These are phyloP conservation scores for Dendrolimus pini DNA, from an alignment of 2,888 invertebrate genomes.

Conservation along the genomic window DNA sequence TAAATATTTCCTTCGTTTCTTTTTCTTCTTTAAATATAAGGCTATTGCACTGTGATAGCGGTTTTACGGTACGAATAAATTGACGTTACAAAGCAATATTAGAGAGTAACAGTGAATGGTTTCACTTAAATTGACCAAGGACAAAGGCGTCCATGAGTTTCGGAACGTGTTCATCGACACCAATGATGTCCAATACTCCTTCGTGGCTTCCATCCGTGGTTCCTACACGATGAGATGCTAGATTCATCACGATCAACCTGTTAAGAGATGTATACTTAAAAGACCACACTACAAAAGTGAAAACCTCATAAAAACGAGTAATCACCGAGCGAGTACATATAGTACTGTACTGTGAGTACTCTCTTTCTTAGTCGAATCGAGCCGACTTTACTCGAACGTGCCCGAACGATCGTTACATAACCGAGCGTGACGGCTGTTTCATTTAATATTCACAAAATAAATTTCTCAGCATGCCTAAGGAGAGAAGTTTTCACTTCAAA, in stretches of 20 bases:
- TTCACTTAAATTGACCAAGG: slow-evolving; percentile 68
- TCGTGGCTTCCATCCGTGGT: slow-evolving; percentile 65
- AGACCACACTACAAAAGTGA: too few species aligned
- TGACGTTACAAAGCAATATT: background rate
- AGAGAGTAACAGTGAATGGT: background rate
- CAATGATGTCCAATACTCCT: slow-evolving; percentile 78
- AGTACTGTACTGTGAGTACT: too few species aligned
- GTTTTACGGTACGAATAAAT: background rate
- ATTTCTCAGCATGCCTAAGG: too few species aligned
- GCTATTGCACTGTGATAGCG: background rate
- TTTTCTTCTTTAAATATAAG: background rate
- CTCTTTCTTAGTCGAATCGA: too few species aligned
- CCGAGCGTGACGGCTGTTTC: too few species aligned
- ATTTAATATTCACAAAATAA: too few species aligned
- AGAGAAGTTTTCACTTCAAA: too few species aligned
- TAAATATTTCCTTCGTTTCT: too few species aligned
- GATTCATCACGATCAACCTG: slow-evolving; percentile 78
- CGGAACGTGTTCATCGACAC: slow-evolving; percentile 79
- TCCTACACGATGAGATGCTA: slow-evolving; percentile 70
- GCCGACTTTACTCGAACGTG: too few species aligned
- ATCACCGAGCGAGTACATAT: too few species aligned
- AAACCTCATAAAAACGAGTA: too few species aligned
- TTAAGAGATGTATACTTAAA: slow-evolving; percentile 4
- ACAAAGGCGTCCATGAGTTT: slow-evolving; percentile 80
- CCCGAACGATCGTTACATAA: too few species aligned